A percentile compares a stretch with the other conserved stretches of the same genome.
These are phyloP conservation scores for Tetramorium bicarinatum DNA, from an alignment of 2,888 invertebrate species.

Conservation along the genomic window DNA sequence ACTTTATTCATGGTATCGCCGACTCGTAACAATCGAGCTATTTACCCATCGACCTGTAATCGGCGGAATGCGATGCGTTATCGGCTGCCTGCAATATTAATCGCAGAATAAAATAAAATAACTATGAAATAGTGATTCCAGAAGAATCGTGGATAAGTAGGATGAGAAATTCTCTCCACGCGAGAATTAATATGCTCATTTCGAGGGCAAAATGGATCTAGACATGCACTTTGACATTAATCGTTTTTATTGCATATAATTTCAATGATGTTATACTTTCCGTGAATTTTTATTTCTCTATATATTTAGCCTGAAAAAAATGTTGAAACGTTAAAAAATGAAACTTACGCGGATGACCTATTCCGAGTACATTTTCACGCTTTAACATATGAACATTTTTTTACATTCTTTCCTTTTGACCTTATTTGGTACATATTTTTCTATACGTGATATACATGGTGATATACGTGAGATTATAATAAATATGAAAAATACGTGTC, in stretches of 20 bases:
- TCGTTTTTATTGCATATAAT: constrained; percentile 17
- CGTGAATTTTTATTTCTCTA: constrained; percentile 25
- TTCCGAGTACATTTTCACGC: background rate
- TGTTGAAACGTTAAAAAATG: constrained; percentile 23
- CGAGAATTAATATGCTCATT: constrained; percentile 1
- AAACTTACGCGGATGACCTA: constrained; percentile 24
- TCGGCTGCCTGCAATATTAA: background rate
- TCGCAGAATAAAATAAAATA: background rate
- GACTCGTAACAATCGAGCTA: constrained; percentile 4
- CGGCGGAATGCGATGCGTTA: background rate
- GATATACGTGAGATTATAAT: background rate
- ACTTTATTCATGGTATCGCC: constrained; percentile 27
- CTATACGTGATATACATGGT: background rate
- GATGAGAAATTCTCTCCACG: too few relatives aligned
- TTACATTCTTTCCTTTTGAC: background rate
- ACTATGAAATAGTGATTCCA: background rate
- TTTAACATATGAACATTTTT: background rate
- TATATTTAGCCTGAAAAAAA: constrained; percentile 36
- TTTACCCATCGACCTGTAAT: background rate
- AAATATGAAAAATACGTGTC: background rate
- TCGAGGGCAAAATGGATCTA: background rate
- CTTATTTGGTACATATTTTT: constrained; percentile 12
- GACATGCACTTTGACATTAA: constrained; percentile 21
- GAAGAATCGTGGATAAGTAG: background rate
- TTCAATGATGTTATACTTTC: constrained; percentile 1